A percentile compares a stretch with the other conserved stretches of the same genome.
Evolutionary conservation across 2,888 invertebrate genomes (phyloP).

Genomic region (Nephrocerus scutellatus): DNA sequence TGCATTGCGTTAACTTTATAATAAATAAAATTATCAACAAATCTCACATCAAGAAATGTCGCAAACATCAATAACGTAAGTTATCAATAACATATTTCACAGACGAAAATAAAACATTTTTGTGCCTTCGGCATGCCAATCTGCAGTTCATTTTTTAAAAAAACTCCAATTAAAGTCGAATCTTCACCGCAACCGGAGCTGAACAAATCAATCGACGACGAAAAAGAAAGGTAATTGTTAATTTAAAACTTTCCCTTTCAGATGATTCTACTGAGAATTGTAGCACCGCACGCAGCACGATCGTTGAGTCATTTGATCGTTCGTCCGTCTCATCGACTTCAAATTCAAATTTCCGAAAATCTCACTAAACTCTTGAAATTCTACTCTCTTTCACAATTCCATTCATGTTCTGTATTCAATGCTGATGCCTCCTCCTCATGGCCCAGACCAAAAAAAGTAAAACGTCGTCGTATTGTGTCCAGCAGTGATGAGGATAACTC

Average conservation of each 20-base stretch:
- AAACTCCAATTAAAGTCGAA: slow-evolving; percentile 27
- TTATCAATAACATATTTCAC: slow-evolving; percentile 4
- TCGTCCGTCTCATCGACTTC: too few relatives aligned
- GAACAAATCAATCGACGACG: slow-evolving; percentile 20
- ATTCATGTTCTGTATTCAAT: too few relatives aligned
- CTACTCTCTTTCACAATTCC: too few relatives aligned
- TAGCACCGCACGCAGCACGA: slow-evolving; percentile 13
- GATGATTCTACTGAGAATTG: slow-evolving; percentile 17
- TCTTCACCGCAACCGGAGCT: slow-evolving; percentile 15
- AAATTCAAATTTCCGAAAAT: too few relatives aligned
- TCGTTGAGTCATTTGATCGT: too few relatives aligned
- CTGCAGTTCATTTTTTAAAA: slow-evolving; percentile 47
- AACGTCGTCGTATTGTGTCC: slow-evolving; percentile 30
- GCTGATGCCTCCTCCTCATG: too few relatives aligned
- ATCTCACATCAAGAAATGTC: too few relatives aligned
- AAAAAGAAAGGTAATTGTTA: slow-evolving; percentile 21
- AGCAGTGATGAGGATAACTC: slow-evolving; percentile 40
- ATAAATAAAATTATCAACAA: too few relatives aligned
- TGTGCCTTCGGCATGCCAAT: slow-evolving; percentile 6
- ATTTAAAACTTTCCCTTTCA: slow-evolving; percentile 19
- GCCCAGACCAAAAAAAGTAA: slow-evolving; percentile 15
- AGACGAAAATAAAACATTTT: slow-evolving; percentile 1
- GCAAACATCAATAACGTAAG: slow-evolving; percentile 43
- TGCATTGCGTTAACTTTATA: too few relatives aligned
- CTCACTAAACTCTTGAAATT: too few relatives aligned